These are phyloP conservation scores for Colostygia pectinataria DNA, from an alignment of 2,888 invertebrate genomes.

Conservation along the genomic window DNA sequence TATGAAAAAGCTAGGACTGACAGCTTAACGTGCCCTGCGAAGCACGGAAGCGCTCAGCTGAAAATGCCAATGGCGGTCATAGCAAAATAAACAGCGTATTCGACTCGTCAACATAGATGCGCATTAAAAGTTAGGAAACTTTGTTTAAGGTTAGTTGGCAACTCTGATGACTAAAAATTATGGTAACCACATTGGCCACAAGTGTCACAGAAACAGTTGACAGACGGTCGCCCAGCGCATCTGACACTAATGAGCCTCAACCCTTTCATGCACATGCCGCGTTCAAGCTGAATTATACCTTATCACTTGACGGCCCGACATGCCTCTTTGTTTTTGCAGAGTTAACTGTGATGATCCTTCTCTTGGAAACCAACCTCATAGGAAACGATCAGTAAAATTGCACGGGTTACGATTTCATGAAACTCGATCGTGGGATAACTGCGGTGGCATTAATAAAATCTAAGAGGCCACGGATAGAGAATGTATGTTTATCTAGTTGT, in stretches of 20 bases:
- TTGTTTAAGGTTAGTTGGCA: too few species aligned
- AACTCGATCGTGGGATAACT: conserved; percentile 2
- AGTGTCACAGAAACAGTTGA: conserved; percentile 37
- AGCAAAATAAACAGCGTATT: too few species aligned
- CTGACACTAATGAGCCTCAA: conserved; percentile 71
- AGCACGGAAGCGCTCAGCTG: too few species aligned
- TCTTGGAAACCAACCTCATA: conserved; percentile 13
- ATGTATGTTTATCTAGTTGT: too few species aligned
- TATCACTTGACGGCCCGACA: conserved; percentile 51
- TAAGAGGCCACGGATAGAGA: too few species aligned
- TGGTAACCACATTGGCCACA: conserved; percentile 19
- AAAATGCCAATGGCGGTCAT: too few species aligned
- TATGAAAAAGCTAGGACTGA: too few species aligned
- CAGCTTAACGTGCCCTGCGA: too few species aligned
- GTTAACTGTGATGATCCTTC: conserved; percentile 18
- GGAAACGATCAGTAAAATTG: conserved; percentile 11
- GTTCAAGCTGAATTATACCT: conserved; percentile 65
- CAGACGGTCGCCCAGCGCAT: conserved; percentile 51
- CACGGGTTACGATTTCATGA: not conserved
- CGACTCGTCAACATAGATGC: too few species aligned
- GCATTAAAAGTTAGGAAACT: too few species aligned
- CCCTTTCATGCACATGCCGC: conserved; percentile 69
- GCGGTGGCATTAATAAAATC: not conserved
- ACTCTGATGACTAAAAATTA: too few species aligned
- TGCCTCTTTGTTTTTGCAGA: conserved; percentile 66